Conservation (phyloP, 2,888 invertebrate genomes). For the Clistopyga incitator region DNA sequence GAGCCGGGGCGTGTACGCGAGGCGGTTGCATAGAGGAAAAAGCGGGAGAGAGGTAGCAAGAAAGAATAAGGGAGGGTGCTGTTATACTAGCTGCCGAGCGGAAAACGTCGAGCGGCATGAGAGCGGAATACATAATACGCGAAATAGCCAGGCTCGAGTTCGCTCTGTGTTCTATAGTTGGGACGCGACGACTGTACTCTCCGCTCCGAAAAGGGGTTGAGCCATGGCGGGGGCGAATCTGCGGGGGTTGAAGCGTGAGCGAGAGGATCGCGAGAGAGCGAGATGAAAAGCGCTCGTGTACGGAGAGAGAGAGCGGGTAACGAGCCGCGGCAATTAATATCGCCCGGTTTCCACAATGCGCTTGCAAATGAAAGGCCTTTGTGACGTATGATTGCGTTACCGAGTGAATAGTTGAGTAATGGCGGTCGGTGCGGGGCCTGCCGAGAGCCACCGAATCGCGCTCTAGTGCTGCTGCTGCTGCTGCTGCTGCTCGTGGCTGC, state of each 20-base stretch:
- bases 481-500: constrained; percentile 45
- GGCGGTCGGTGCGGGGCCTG: constrained; percentile 80
- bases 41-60: constrained; percentile 60
- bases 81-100: constrained; percentile 71
- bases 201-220: constrained; percentile 25
- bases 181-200: constrained; percentile 45
- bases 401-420: constrained; percentile 85
- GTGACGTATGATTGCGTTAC: constrained; percentile 85
- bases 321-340: constrained; percentile 85
- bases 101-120: constrained; percentile 79
- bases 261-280: constrained; percentile 51
- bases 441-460: constrained; percentile 75
- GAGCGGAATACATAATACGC: constrained; percentile 83
- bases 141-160: constrained; percentile 73
- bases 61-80: constrained; percentile 75
- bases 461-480: constrained; percentile 43
- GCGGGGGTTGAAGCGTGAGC: constrained; percentile 62
- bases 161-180: constrained; percentile 7
- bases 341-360: constrained; percentile 84
- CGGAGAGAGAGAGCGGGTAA: constrained; percentile 79
- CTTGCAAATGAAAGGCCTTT: constrained; percentile 85
- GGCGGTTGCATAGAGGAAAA: constrained; percentile 74
- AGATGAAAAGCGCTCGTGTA: constrained; percentile 53
- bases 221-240: constrained; percentile 51
- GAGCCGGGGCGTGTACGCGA: constrained; percentile 67